Base-by-base conservation (phyloP, 2,113 vertebrate species). In the Protomyctophum bolini region DNA sequence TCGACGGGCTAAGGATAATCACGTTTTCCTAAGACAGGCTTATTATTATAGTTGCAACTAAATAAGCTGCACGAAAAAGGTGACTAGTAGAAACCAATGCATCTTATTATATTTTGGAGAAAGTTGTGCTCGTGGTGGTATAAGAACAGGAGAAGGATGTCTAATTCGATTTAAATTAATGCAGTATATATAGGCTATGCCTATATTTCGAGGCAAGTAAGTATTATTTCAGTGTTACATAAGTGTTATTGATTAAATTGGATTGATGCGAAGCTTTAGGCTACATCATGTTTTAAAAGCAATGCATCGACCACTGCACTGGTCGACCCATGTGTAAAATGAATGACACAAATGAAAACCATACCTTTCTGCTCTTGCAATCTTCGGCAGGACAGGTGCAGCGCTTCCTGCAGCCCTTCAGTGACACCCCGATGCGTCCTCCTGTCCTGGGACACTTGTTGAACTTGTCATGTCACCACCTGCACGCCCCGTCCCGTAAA, bases 21-120 rank as follows among this genome's bases (percentile, higher is more conserved):
- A 90, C 77, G 77, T 92, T 92, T 89, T 81, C 81, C 82, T 63
- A 67, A 86, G 84, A 86, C 83, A 77, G 72, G 81, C 87, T 90
- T 86, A 41, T 90, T 86, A 21, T 21, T 21, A 21, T 21, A 88
- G 78, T 77, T 60, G 70, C 8, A 81, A 66, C 80, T 82, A 86
- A 91, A 86, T 82, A 86, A 83, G 73, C 83, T 46, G 76, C 78
- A 80, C 60, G 70, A 41, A 51, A 63, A 29, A 14, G 41, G 14
- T n/a, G 58, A 45, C 58, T 45, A 8, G n/a, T 45, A 8, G n/a
- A 45, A 60, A 41, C 5, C 33, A 41, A 41, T 6, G 33, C 5
- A 41, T 41, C 33, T 41, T 41, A 41, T 41, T 41, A 71, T 41
- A 47, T 45, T 70, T 46, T 28, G 54, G 12, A 68, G 65, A 72